These are phyloP conservation scores for Colistium nudipinnis DNA, from an alignment of 2,113 vertebrate species.

Conservation along the genomic window DNA sequence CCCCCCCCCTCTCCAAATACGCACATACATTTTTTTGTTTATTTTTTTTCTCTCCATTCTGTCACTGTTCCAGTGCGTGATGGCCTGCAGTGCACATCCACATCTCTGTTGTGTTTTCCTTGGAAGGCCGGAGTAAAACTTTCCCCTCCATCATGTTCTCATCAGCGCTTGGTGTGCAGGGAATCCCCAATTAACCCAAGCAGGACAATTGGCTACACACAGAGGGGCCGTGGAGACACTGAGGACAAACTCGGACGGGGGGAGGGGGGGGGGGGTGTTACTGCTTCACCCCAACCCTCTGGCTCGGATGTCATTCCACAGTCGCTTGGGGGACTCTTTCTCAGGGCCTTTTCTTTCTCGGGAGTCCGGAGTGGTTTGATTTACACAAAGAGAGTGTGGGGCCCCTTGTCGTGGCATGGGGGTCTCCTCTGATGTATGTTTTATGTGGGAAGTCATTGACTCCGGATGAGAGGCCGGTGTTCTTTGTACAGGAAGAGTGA, in stretches of 20 bases:
- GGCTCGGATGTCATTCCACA: conserved; percentile 71
- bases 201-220: conserved; percentile 57
- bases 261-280: conserved; percentile 55
- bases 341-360: conserved; percentile 62
- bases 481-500: conserved; percentile 37
- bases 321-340: conserved; percentile 61
- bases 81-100: conserved; percentile 65
- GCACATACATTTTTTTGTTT: conserved; percentile 50
- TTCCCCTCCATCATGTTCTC: conserved; percentile 70
- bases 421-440: conserved; percentile 70
- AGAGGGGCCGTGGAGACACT: conserved; percentile 45
- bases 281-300: conserved; percentile 61
- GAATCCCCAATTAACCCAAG: conserved; percentile 76
- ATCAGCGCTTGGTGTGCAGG: conserved; percentile 61
- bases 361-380: conserved; percentile 67
- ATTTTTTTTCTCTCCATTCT: conserved; percentile 55
- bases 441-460: conserved; percentile 70
- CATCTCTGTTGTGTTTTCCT: conserved; percentile 75
- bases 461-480: conserved; percentile 46
- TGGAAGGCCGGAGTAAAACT: conserved; percentile 68
- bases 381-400: conserved; percentile 72
- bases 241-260: conserved; percentile 45
- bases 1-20: conserved; percentile 40
- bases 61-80: conserved; percentile 57
- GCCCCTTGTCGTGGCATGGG: conserved; percentile 56